phyloP scores from a whole-genome alignment of 1,140 invertebrate genomes.

The Bombus huntii region DNA sequence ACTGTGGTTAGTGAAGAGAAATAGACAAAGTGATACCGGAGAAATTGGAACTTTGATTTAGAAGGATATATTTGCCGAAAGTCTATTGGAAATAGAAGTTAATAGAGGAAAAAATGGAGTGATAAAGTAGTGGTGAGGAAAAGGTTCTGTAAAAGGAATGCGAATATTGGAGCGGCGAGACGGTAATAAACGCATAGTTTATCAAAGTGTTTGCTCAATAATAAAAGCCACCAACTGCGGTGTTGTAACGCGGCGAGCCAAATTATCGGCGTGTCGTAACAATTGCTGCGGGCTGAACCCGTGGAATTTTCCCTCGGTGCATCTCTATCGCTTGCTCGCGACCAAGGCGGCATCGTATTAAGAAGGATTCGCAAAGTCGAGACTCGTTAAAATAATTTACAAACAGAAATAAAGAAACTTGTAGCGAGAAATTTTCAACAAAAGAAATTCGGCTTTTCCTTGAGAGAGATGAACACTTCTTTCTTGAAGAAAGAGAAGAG shows the following conservation, averaged over 20 bases:
- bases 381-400: not conserved
- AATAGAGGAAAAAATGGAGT: too few species aligned
- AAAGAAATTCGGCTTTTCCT: too few species aligned
- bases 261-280: slow-evolving; percentile 64
- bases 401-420: not conserved
- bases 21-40: too few species aligned
- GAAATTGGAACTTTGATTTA: not conserved
- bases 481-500: not conserved
- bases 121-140: not conserved
- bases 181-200: slow-evolving; percentile 36
- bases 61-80: not conserved
- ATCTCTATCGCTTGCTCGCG: not conserved
- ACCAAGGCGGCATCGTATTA: not conserved
- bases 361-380: not conserved
- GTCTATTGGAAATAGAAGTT: not conserved
- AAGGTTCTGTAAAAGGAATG: not conserved
- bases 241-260: slow-evolving; percentile 53
- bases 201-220: slow-evolving; percentile 58
- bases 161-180: slow-evolving; percentile 12
- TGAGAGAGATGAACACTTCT: too few species aligned
- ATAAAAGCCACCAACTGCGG: slow-evolving; percentile 53
- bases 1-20: not conserved
- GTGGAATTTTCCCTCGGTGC: slow-evolving; percentile 54
- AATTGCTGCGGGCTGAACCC: slow-evolving; percentile 54
- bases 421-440: not conserved